Evolutionary conservation across 2,888 invertebrate species (phyloP).

Genomic region (Tricholauxania praeusta): DNA sequence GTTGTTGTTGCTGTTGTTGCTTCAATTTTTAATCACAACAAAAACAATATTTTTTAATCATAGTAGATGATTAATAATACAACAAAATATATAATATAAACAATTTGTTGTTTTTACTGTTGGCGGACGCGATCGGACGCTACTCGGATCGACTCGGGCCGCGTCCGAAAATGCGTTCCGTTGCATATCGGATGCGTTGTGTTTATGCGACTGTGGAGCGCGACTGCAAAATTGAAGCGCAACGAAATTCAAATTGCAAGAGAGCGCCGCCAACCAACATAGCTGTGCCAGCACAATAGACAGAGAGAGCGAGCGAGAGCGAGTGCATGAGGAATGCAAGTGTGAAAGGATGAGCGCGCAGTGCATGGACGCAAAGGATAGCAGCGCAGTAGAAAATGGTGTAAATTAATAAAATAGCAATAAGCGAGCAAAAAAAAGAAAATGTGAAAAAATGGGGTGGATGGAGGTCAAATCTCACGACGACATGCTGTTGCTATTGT

Average conservation of each 20-base stretch:
- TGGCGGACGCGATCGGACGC: conserved; percentile 69
- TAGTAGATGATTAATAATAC: conserved; percentile 2
- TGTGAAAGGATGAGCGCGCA: neutral
- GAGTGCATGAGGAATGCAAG: neutral
- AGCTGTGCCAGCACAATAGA: conserved; percentile 43
- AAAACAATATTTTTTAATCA: conserved; percentile 14
- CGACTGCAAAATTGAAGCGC: conserved; percentile 67
- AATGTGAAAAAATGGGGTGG: conserved; percentile 13
- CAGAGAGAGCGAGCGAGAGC: neutral
- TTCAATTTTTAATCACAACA: conserved; percentile 36
- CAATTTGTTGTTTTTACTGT: conserved; percentile 57
- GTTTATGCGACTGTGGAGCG: conserved; percentile 68
- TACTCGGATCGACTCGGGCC: conserved; percentile 69
- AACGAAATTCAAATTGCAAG: conserved; percentile 51
- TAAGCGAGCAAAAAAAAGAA: neutral
- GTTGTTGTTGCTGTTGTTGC: conserved; percentile 32
- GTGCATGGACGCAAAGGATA: neutral
- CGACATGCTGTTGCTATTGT: conserved; percentile 19
- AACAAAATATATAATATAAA: conserved; percentile 48
- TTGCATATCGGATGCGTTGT: conserved; percentile 69
- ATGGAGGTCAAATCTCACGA: neutral
- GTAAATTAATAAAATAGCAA: neutral
- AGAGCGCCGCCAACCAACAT: conserved; percentile 51
- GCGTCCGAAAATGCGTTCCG: conserved; percentile 70
- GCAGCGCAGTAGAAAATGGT: neutral